A percentile compares a stretch with the other conserved stretches of the same genome.
phyloP scores from a whole-genome alignment of 2,888 invertebrate genomes.

The Salticus scenicus region DNA sequence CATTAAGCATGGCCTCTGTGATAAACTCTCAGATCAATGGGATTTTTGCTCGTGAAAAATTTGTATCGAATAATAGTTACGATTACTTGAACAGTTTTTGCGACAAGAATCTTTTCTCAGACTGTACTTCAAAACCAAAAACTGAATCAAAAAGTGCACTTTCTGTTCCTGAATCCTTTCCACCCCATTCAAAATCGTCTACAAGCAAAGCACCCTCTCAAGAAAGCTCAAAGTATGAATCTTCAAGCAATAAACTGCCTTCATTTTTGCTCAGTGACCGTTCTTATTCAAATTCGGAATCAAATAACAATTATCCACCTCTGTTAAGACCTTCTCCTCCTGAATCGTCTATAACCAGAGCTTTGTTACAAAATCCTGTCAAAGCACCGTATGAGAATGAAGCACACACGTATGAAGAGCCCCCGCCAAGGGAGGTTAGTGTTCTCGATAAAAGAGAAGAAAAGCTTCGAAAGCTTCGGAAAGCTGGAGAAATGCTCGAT shows the following conservation, averaged over 20 bases:
- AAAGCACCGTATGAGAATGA: conserved; percentile 15
- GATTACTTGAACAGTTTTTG: conserved; percentile 15
- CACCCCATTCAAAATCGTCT: neutral
- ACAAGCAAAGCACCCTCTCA: conserved; percentile 14
- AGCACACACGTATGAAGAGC: conserved; percentile 3
- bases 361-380: conserved; percentile 20
- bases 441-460: conserved; percentile 75
- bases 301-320: conserved; percentile 16
- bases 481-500: conserved; percentile 73
- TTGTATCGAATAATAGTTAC: conserved; percentile 37
- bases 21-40: conserved; percentile 61
- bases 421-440: conserved; percentile 71
- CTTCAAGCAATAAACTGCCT: conserved; percentile 29
- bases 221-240: conserved; percentile 46
- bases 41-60: conserved; percentile 53
- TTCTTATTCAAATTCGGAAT: neutral
- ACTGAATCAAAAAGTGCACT: conserved; percentile 20
- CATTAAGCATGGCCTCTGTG: conserved; percentile 48
- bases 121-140: conserved; percentile 10
- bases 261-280: conserved; percentile 22
- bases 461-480: conserved; percentile 73
- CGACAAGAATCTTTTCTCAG: neutral
- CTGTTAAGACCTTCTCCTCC: neutral
- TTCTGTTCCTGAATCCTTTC: conserved; percentile 19
- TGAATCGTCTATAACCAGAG: conserved; percentile 18